Base-by-base conservation (phyloP, 2,888 invertebrate species). In the Lymantria monacha region DNA sequence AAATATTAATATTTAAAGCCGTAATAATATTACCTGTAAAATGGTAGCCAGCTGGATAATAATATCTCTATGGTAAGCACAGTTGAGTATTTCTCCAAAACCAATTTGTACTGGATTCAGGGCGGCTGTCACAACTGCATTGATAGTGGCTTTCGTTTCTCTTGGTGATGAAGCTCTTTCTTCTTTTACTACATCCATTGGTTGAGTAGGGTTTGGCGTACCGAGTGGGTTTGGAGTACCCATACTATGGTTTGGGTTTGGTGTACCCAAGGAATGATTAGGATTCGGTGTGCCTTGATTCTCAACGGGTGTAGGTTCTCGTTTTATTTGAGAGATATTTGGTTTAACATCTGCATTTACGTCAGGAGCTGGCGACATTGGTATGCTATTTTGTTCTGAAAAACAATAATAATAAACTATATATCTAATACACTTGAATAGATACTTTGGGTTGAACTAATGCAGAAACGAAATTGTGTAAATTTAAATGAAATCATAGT, bases 41-140 rank as follows among this genome's bases (percentile, higher is more conserved):
- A 97, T 94, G 1, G 95, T 94, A 56, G 96, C 95, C 43, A 98
- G 85, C 62, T 95, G 95, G 48, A 97, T 93, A 44, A 97, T 93
- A 41, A 98, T 95, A 76, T 97, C 97, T 56, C 97, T 93, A 83
- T 99, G 98, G 80, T 97, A 97, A 0, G 96, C 94, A 79, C 98
- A 99, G 72, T 93, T 95, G 65, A 96, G 92, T 73, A 97, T 96
- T 80, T 98, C 98, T 44, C 94, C 93, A 58, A 97, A 94, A 2
- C 95, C 95, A 42, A 93, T 90, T 63, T 94, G 94, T 10, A 95
- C 88, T 3, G 95, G 94, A 82, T 93, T 94, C 47, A 90, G 60
- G 0, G 90, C 79, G 0, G 90, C 84, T 9, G 82, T 69, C 30
- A 85, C 76, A 0, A 90, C 87, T 0, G 85, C 73, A 12, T 79